Base-by-base conservation (phyloP, 1,140 invertebrate genomes). In the Sycophaga agraensis region DNA sequence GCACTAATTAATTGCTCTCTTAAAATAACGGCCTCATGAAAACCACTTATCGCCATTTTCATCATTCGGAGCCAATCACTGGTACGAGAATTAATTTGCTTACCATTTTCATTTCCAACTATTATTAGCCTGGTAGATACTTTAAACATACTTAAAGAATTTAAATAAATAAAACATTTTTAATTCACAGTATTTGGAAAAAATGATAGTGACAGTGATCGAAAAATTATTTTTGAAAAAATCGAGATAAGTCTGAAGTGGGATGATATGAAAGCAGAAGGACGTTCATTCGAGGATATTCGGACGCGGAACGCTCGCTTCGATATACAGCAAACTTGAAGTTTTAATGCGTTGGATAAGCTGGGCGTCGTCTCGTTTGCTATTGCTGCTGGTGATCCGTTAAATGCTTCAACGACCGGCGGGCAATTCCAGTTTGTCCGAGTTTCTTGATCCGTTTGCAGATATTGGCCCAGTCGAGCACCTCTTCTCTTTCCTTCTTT, bases 261-360 rank as follows among this genome's bases (percentile, higher is more conserved):
- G 2, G 34, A 37, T 42, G 40, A 56, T 54, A 54, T 54, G 40
- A 24, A 21, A 45, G 53, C 16, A 17, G 19, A 35, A 50, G 5
- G 31, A 50, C 28, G 31, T 17, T 4, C 16, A 22, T 22, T 22
- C 43, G 43, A 50, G 28, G 12, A 16, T 16, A n/a, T n/a, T n/a
- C n/a, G n/a, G n/a, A n/a, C n/a, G n/a, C n/a, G n/a, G n/a, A n/a
- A n/a, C n/a, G n/a, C n/a, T 42, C 42, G 19, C 40, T 28, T 46
- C 40, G 43, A 58, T 59, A 39, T 54, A 58, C 46, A 53, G 37
- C 17, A 26, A 48, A 31, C 35, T 50, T 42, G 45, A 71, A 70
- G 69, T 72, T 72, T 72, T 68, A 68, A 70, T 67, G 61, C 63
- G 49, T 34, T 55, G 48, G 66, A 69, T 72, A 70, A 70, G 64